Base-by-base conservation (phyloP, 2,888 invertebrate genomes). In the Apamea monoglypha region DNA sequence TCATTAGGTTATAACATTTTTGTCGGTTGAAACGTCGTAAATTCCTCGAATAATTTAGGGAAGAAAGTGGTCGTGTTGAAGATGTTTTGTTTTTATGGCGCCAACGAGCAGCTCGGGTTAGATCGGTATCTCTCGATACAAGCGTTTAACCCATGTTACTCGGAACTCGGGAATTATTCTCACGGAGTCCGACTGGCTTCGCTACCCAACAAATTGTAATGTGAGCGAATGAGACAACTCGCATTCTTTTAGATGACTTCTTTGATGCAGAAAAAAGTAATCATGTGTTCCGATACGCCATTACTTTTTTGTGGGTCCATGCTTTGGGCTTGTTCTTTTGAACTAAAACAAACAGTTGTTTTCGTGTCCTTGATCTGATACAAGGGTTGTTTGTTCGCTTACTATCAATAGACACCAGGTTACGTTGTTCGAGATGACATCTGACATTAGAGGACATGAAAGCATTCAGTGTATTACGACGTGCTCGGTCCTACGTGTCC, bases 61-160 rank as follows among this genome's bases (percentile, higher is more conserved):
- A 96, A 96, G 96, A 96, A 96, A 96, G 96, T 96, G 95, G 96
- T 95, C 93, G 94, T 95, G 95, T 94, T 94, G 94, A 92, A 92
- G 95, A 95, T 94, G 96, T 96, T 96, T 97, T 96, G 96, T 97
- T 97, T 97, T 97, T 97, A 96, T 96, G 97, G 96, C 97, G 97
- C 97, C 97, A 96, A 94, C 94, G 93, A 92, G 94, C 92, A 95
- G 95, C 93, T 92, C 95, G 95, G 95, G 95, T 96, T 96, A 96
- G 96, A 97, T 97, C 96, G 93, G 96, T 96, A 96, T 96, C 96
- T 93, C 87, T 89, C 93, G 95, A 96, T 96, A 96, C 96, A 96
- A 96, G 94, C 96, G 95, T 96, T 96, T 96, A 96, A 96, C 96
- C 96, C 96, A 96, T 96, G 96, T 96, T 96, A 96, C 95, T 95